Conservation (phyloP, 2,113 vertebrate genomes). For the cattle (Bos taurus) region DNA sequence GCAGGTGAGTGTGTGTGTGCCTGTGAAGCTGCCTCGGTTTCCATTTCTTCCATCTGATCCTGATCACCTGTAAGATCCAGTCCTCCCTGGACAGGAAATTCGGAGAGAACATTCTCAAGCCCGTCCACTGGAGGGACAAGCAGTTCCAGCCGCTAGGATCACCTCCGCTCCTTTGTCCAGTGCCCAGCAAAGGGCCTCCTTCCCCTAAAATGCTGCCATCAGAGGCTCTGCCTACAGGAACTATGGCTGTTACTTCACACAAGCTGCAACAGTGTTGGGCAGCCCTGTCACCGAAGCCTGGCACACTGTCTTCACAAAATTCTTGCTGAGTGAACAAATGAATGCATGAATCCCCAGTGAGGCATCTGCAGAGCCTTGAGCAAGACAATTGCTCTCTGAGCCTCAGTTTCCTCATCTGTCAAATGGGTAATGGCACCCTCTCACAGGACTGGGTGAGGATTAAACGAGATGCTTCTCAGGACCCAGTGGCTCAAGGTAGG, state of each 20-base stretch:
- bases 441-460: neutral
- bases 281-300: neutral
- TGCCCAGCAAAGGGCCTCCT: neutral
- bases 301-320: neutral
- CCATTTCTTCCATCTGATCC: neutral
- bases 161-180: neutral
- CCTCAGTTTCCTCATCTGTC: neutral
- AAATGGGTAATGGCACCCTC: neutral
- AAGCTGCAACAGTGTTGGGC: neutral
- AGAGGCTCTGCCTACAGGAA: neutral
- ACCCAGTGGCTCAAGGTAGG: neutral
- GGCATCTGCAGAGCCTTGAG: neutral
- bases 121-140: neutral
- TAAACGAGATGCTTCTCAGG: neutral
- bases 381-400: neutral
- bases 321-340: neutral
- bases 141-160: neutral
- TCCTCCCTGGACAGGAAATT: neutral
- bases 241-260: neutral
- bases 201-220: neutral
- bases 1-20: rapidly evolving
- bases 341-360: neutral
- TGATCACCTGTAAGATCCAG: neutral
- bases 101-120: neutral
- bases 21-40: neutral